Base-by-base conservation (phyloP, 1,140 invertebrate species). In the Anadara kagoshimensis region DNA sequence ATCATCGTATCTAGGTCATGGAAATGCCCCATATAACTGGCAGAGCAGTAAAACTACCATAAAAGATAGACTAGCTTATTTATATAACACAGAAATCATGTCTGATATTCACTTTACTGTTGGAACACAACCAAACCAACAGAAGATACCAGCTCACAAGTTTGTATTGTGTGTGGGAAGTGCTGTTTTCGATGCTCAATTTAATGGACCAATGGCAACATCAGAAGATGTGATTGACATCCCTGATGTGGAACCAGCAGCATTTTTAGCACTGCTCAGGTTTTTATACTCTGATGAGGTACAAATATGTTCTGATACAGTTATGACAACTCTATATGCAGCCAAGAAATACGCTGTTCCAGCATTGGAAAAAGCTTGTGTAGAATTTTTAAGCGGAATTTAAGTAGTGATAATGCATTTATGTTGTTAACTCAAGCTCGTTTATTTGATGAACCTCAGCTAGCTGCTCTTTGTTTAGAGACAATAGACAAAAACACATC, bases 301-400 rank as follows among this genome's bases (percentile, higher is more conserved):
- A n/a, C 91, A 93, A 75, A 95, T 96, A 83, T 94, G 94, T 45
- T 94, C 94, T 4, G 95, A 96, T 85, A 95, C 93, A 83, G 95
- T 96, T 1, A 96, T 96, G 94, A 94, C 94, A 0, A 95, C 94
- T 8, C 85, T 96, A 57, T 96, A 96, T 82, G 94, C 94, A 10
- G 95, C 95, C 8, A 96, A 96, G 81, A 96, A 96, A 83, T 96
- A 96, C 89, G 94, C 94, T 8, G 94, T 96, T 0, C 93, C 94
- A 14, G 93, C 94, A 12, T 87, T 96, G 67, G 95, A 96, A 85
- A 93, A 94, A 77, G 94, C 94, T 75, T 96, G 95, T 90, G 94
- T 96, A 1, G 94, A 96, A 80, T 96, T 95, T 88, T 89, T 96
- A 94, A 95, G 81, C 91, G 92, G 43, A 95, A 95, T 87, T 90